Percentiles rank a stretch among this genome's conserved stretches.
Evolutionary conservation across 2,797 vertebrate species (phyloP).

Genomic region (Poliocrania exsul): DNA sequence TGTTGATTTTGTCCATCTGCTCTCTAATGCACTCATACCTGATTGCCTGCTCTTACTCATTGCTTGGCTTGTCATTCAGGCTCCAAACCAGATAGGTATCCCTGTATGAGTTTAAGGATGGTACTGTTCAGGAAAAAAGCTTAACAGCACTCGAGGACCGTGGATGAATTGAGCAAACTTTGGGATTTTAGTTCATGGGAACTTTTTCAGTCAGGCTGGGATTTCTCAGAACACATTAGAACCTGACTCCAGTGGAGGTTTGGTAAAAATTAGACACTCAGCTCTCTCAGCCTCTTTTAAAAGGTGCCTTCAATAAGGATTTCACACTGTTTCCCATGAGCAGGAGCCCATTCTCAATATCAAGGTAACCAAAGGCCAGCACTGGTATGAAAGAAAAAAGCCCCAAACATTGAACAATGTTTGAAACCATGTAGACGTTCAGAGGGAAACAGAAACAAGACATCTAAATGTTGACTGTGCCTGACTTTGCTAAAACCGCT

Average conservation of each 20-base stretch:
- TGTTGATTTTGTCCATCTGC: background rate
- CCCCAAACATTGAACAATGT: background rate
- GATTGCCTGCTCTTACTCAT: rapidly evolving
- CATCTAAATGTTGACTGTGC: background rate
- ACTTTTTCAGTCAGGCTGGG: background rate
- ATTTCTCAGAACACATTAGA: background rate
- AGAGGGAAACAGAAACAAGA: background rate
- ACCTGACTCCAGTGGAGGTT: background rate
- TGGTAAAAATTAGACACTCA: background rate
- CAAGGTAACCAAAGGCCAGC: background rate
- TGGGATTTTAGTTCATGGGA: background rate
- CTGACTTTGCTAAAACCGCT: too few relatives aligned
- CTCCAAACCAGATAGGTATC: background rate
- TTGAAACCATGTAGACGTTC: background rate
- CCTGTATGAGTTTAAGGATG: background rate
- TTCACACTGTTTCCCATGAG: background rate
- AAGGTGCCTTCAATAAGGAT: background rate
- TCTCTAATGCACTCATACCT: background rate
- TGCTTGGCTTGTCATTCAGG: background rate
- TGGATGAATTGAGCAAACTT: background rate
- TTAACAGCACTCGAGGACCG: background rate
- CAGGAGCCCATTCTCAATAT: background rate
- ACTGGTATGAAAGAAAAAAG: background rate
- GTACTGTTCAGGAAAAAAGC: background rate
- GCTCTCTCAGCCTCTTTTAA: background rate